phyloP scores from a whole-genome alignment of 2,113 vertebrate genomes.

The Coreoperca whiteheadi region DNA sequence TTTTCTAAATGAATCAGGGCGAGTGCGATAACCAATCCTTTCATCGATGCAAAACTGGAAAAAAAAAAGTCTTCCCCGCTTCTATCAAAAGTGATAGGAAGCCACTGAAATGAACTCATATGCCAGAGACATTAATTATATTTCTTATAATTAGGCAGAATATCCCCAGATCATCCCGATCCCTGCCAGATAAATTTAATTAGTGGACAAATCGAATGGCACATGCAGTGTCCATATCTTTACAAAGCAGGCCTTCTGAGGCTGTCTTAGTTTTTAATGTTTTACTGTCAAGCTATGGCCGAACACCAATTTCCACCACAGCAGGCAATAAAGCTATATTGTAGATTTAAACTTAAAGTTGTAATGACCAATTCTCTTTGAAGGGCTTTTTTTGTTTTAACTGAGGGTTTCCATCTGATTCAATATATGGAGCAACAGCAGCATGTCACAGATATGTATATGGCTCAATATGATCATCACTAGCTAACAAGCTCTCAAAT shows the following conservation, averaged over 20 bases:
- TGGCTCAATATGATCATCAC: background rate
- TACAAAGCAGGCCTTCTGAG: constrained; percentile 15
- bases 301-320: constrained; percentile 7
- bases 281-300: constrained; percentile 14
- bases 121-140: constrained; percentile 68
- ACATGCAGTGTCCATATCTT: constrained; percentile 29
- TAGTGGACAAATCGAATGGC: constrained; percentile 48
- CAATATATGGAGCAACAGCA: background rate
- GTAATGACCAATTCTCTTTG: background rate
- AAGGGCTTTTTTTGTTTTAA: background rate
- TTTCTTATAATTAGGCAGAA: constrained; percentile 69
- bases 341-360: background rate
- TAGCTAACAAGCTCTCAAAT: background rate
- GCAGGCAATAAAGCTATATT: background rate
- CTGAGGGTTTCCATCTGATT: background rate
- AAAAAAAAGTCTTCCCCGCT: constrained; percentile 17
- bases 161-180: constrained; percentile 68
- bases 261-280: constrained; percentile 12
- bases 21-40: constrained; percentile 71
- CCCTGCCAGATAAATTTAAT: constrained; percentile 74
- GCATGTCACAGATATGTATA: background rate
- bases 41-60: constrained; percentile 55
- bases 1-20: constrained; percentile 72
- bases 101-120: constrained; percentile 61
- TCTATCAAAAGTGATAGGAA: constrained; percentile 55